A percentile compares a stretch with the other conserved stretches of the same genome.
phyloP scores from a whole-genome alignment of 2,113 vertebrate genomes.

The Castor canadensis region DNA sequence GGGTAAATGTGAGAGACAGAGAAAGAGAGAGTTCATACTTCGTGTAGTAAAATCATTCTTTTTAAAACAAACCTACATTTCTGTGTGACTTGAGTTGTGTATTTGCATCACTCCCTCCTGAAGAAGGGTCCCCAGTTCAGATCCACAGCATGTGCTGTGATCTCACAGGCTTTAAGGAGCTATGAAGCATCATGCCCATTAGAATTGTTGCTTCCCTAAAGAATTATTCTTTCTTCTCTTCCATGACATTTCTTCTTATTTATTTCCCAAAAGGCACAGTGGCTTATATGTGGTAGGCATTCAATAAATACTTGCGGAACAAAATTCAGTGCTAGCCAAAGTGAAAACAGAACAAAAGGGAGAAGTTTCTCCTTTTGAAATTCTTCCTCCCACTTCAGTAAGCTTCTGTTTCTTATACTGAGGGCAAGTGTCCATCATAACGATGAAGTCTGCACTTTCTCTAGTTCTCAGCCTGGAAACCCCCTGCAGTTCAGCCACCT shows the following conservation, averaged over 20 bases:
- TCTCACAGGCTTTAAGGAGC: neutral
- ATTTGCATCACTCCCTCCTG: neutral
- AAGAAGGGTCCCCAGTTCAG: neutral
- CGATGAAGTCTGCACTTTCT: constrained; percentile 51
- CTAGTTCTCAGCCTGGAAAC: constrained; percentile 50
- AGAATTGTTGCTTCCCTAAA: neutral
- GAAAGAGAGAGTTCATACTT: neutral
- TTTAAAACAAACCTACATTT: neutral
- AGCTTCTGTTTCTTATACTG: neutral
- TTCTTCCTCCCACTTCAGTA: neutral
- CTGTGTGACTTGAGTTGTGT: neutral
- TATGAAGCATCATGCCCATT: neutral
- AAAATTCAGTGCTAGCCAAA: constrained; percentile 4
- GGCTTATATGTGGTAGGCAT: neutral
- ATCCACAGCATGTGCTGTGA: neutral
- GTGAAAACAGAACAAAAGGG: neutral
- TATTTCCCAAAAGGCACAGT: constrained; percentile 41
- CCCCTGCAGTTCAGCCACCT: constrained; percentile 75
- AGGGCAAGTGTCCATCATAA: constrained; percentile 18
- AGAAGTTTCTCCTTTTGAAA: neutral
- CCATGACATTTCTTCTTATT: constrained; percentile 13
- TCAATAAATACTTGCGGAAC: constrained; percentile 10
- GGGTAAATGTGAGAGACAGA: neutral
- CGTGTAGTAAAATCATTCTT: no score
- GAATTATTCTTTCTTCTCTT: constrained; percentile 43